Conservation (phyloP, 2,113 vertebrate species). For the Cettia cetti region DNA sequence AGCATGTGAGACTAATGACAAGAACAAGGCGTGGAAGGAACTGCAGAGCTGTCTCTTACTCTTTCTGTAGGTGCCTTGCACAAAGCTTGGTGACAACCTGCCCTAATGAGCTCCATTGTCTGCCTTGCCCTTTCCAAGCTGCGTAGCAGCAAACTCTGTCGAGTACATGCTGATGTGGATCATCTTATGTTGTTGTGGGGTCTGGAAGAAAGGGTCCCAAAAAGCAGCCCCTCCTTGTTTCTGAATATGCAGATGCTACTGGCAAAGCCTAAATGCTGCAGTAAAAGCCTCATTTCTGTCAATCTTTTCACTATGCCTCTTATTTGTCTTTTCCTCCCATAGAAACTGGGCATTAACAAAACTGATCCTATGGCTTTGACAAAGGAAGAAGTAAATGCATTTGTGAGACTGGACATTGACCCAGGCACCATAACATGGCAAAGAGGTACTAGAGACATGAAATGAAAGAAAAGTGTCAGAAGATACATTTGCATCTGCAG, state of each 20-base stretch:
- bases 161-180: not conserved
- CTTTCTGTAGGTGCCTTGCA: not conserved
- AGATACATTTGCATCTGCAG: not conserved
- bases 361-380: slow-evolving; percentile 85
- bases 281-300: not conserved
- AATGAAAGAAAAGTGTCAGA: not conserved
- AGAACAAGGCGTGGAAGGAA: not conserved
- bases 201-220: not conserved
- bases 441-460: slow-evolving; percentile 79
- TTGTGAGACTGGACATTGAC: slow-evolving; percentile 92
- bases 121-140: not conserved
- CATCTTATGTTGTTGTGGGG: not conserved
- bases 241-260: not conserved
- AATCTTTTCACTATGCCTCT: not conserved
- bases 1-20: slow-evolving; percentile 7
- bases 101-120: not conserved
- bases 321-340: not conserved
- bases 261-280: not conserved
- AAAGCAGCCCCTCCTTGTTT: not conserved
- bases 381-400: slow-evolving; percentile 86
- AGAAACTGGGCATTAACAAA: slow-evolving; percentile 94
- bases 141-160: not conserved
- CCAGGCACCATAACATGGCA: slow-evolving; percentile 92
- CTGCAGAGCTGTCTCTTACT: not conserved
- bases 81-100: not conserved